These are phyloP conservation scores for Notechis scutatus DNA, from an alignment of 2,113 vertebrate species.

Conservation along the genomic window DNA sequence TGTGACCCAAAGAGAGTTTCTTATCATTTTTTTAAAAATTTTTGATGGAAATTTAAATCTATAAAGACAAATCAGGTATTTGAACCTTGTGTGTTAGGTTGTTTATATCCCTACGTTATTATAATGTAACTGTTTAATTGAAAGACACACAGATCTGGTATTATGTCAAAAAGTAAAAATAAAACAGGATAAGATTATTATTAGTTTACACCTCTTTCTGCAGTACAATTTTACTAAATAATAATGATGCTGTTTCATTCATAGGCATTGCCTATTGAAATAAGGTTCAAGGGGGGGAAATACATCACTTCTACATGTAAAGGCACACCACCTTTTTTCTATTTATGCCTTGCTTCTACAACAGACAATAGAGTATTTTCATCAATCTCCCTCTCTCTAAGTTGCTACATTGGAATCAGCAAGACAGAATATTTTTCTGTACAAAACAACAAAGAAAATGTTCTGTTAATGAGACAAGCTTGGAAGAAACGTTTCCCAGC, in stretches of 20 bases:
- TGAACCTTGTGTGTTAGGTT: not conserved
- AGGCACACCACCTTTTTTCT: not conserved
- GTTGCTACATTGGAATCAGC: not conserved
- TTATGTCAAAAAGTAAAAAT: not conserved
- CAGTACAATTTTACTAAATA: not conserved
- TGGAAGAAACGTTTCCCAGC: not conserved
- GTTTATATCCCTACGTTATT: not conserved
- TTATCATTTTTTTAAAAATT: not conserved
- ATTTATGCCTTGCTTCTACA: not conserved
- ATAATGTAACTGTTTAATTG: not conserved
- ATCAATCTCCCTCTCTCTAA: not conserved
- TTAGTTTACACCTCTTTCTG: not conserved
- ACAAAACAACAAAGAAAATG: not conserved
- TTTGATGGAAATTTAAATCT: not conserved
- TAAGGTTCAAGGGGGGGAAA: not conserved
- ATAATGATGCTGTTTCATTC: not conserved
- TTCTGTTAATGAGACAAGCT: constrained; percentile 14
- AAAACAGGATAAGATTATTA: not conserved
- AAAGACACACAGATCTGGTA: not conserved
- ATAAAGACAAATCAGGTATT: not conserved
- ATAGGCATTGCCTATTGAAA: not conserved
- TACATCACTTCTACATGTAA: not conserved
- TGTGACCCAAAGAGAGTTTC: not conserved
- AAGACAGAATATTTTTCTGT: not conserved
- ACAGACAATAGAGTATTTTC: constrained; percentile 2